Conservation (phyloP, 2,113 vertebrate species). For the Perca fluviatilis region DNA sequence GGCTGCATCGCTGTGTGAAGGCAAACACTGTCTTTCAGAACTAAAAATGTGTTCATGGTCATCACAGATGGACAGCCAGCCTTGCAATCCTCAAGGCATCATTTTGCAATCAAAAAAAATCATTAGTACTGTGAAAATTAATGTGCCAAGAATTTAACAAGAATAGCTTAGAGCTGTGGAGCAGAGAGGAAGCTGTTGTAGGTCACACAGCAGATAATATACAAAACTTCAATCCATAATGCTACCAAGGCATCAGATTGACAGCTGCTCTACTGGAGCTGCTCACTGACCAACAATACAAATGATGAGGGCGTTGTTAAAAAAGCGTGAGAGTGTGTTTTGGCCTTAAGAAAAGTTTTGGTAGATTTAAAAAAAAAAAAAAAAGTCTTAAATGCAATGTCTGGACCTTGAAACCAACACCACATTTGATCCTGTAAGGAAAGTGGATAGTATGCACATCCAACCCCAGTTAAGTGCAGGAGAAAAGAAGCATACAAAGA, state of each 20-base stretch:
- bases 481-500: neutral
- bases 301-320: neutral
- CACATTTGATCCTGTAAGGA: neutral
- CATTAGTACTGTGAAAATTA: conserved; percentile 42
- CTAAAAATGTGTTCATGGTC: conserved; percentile 58
- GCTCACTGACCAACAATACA: neutral
- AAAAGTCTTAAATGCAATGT: neutral
- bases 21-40: conserved; percentile 23
- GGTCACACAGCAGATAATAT: conserved; percentile 1
- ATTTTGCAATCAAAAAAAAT: conserved; percentile 22
- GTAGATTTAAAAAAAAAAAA: neutral
- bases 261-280: conserved; percentile 6
- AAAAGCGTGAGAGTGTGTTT: neutral
- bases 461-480: neutral
- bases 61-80: conserved; percentile 9
- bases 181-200: neutral
- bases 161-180: neutral
- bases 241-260: neutral
- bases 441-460: neutral
- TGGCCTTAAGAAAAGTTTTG: neutral
- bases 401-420: neutral
- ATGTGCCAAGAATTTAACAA: conserved; percentile 26
- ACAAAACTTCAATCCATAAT: neutral
- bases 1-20: conserved; percentile 22
- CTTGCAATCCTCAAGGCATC: conserved; percentile 28